These are phyloP conservation scores for Mustela lutreola DNA, from an alignment of 2,113 vertebrate species.

Conservation along the genomic window DNA sequence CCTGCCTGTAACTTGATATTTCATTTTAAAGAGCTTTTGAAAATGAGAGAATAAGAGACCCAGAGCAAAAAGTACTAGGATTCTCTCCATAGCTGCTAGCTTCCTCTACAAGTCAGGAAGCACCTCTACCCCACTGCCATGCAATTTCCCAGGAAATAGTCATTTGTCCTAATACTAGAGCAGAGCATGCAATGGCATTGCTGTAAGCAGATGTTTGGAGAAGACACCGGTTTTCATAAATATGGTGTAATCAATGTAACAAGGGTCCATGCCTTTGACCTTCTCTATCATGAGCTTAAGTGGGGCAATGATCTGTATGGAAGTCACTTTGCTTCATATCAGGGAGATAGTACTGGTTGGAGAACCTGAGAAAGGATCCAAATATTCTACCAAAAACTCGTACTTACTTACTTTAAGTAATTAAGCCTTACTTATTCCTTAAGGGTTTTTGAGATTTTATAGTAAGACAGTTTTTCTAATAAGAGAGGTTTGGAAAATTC, in stretches of 20 bases:
- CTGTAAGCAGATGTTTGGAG: neutral
- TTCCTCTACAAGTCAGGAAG: neutral
- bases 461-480: neutral
- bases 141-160: neutral
- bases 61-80: neutral
- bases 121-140: neutral
- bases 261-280: neutral
- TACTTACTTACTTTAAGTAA: neutral
- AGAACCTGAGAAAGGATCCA: slow-evolving; percentile 1
- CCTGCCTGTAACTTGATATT: neutral
- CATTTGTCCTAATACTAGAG: neutral
- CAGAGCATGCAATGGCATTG: neutral
- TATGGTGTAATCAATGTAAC: neutral
- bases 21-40: slow-evolving; percentile 16
- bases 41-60: neutral
- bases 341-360: neutral
- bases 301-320: neutral
- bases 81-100: neutral
- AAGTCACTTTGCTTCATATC: neutral
- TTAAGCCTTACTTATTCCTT: neutral
- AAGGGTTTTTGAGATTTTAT: slow-evolving; percentile 38
- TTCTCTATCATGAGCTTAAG: neutral
- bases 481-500: neutral
- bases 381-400: neutral
- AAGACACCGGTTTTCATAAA: neutral